Evolutionary conservation across 2,888 invertebrate genomes (phyloP).

Genomic region (Drosophila greeni): DNA sequence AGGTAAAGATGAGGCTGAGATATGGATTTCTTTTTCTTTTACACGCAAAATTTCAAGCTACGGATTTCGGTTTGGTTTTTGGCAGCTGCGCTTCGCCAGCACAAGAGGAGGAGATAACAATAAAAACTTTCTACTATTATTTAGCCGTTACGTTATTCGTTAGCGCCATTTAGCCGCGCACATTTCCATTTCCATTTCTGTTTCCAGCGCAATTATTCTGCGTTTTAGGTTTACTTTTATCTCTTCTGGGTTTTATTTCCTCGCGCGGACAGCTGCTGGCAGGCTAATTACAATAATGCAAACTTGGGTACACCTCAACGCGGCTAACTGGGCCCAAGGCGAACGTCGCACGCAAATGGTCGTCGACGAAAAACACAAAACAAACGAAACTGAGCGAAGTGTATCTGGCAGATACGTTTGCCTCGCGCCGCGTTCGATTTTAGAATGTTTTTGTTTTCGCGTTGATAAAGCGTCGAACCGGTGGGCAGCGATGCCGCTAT

Average conservation of each 20-base stretch:
- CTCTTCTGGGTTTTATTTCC: constrained; percentile 12
- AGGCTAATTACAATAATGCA: constrained; percentile 53
- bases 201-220: constrained; percentile 59
- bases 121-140: constrained; percentile 69
- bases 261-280: constrained; percentile 14
- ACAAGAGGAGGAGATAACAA: constrained; percentile 52
- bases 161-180: constrained; percentile 31
- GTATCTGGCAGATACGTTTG: constrained; percentile 13
- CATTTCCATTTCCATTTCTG: constrained; percentile 53
- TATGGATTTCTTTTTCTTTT: constrained; percentile 51
- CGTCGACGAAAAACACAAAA: constrained; percentile 1
- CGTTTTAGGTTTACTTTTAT: constrained; percentile 37
- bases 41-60: constrained; percentile 42
- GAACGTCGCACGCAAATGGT: constrained; percentile 29
- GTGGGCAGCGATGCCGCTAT: constrained; percentile 5
- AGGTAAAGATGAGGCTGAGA: constrained; percentile 18
- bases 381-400: constrained; percentile 8
- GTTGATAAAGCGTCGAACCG: constrained; percentile 23
- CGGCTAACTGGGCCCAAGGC: constrained; percentile 31
- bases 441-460: constrained; percentile 22
- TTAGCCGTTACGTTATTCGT: constrained; percentile 46
- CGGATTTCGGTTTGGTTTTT: constrained; percentile 38
- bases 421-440: constrained; percentile 15
- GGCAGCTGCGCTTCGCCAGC: constrained; percentile 19
- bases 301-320: constrained; percentile 12